These are phyloP conservation scores for Equus przewalskii DNA, from an alignment of 2,113 vertebrate species.

Conservation along the genomic window DNA sequence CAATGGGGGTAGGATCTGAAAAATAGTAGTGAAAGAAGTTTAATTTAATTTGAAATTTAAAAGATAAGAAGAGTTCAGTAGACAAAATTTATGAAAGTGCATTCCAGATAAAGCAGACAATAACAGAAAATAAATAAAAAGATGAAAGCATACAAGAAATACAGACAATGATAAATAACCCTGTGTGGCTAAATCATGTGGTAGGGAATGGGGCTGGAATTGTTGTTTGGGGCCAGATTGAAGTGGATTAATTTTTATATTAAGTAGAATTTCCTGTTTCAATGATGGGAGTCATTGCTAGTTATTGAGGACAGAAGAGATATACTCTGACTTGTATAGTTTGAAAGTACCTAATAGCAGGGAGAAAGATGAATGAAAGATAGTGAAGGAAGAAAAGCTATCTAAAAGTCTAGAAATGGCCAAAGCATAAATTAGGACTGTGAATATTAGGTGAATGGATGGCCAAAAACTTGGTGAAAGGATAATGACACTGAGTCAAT, in stretches of 20 bases:
- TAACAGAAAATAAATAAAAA: neutral
- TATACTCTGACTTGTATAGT: neutral
- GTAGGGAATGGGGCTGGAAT: neutral
- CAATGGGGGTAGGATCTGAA: neutral
- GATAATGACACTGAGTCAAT: neutral
- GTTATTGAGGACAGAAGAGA: neutral
- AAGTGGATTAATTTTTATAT: neutral
- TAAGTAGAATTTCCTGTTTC: constrained; percentile 26
- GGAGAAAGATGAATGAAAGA: neutral
- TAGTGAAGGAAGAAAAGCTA: neutral
- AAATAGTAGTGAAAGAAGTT: neutral
- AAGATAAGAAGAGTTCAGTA: neutral
- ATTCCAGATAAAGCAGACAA: neutral
- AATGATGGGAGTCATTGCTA: neutral
- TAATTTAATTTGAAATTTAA: neutral
- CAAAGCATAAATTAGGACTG: neutral
- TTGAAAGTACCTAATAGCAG: neutral
- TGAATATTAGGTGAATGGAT: neutral
- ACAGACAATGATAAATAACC: neutral
- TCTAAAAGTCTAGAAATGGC: neutral
- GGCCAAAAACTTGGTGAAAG: neutral
- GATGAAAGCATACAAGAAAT: neutral
- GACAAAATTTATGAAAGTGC: neutral
- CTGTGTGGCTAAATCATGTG: neutral
- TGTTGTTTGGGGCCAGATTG: neutral